A percentile compares a stretch with the other conserved stretches of the same genome.
Conservation (phyloP, 2,888 invertebrate genomes). For the Epistrophe eligans region DNA sequence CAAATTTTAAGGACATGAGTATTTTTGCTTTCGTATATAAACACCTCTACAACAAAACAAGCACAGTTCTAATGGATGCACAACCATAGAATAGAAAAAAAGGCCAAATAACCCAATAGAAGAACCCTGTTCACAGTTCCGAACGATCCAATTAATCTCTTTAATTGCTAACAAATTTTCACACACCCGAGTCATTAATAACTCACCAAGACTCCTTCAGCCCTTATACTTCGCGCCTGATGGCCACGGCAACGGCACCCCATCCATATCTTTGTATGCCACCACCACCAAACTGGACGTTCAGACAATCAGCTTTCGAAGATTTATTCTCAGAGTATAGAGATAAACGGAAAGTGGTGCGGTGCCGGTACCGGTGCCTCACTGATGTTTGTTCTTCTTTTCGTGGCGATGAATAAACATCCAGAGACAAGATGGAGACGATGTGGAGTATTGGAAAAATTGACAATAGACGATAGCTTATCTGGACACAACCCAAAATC, state of each 20-base stretch:
- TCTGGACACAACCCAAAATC: constrained; percentile 60
- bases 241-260: neutral
- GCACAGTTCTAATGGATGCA: constrained; percentile 62
- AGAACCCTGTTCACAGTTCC: constrained; percentile 74
- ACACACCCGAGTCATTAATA: constrained; percentile 76
- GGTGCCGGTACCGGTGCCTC: neutral
- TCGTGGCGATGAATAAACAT: constrained; percentile 28
- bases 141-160: constrained; percentile 77
- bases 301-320: constrained; percentile 62
- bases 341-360: constrained; percentile 13
- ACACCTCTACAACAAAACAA: constrained; percentile 31
- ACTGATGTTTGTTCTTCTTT: constrained; percentile 5
- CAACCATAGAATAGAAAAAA: constrained; percentile 33
- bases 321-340: constrained; percentile 58
- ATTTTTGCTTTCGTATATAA: constrained; percentile 34
- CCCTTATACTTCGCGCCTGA: neutral
- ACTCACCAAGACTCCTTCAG: constrained; percentile 66
- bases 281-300: constrained; percentile 27
- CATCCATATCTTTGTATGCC: neutral
- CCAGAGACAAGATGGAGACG: constrained; percentile 36
- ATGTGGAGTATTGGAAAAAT: constrained; percentile 48
- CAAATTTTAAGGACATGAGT: constrained; percentile 72
- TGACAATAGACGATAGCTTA: constrained; percentile 64
- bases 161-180: constrained; percentile 79
- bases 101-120: constrained; percentile 66